Conservation (phyloP, 1,140 invertebrate species). For the Neelides sp. region DNA sequence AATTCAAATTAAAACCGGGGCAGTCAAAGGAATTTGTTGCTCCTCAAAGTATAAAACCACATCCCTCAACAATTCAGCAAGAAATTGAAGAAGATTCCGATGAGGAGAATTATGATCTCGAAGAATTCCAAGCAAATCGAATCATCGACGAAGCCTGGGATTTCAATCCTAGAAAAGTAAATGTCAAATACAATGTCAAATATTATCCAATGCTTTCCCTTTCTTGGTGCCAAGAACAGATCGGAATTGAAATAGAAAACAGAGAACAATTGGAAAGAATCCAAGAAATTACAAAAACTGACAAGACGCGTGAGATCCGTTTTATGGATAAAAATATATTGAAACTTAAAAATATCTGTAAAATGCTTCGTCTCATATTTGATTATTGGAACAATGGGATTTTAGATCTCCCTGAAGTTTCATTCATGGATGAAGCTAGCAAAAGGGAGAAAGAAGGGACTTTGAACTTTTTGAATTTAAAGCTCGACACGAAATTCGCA, state of each 20-base stretch:
- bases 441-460: background rate
- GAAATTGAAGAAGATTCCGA: slow-evolving; percentile 5
- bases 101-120: slow-evolving; percentile 18
- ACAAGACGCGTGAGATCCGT: background rate
- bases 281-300: background rate
- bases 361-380: background rate
- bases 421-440: background rate
- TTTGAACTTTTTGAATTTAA: background rate
- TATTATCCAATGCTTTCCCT: background rate
- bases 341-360: background rate
- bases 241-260: background rate
- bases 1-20: no score
- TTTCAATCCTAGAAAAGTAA: background rate
- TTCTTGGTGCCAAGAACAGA: background rate
- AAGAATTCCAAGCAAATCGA: slow-evolving; percentile 14
- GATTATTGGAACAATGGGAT: background rate
- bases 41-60: background rate
- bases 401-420: slow-evolving; percentile 5
- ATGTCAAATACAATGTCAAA: background rate
- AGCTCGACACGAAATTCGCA: slow-evolving; percentile 16
- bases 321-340: background rate
- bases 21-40: no score
- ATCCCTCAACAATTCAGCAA: background rate
- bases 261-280: background rate
- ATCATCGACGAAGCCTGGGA: slow-evolving; percentile 2